phyloP scores from a whole-genome alignment of 2,888 invertebrate species.

The Diarsia brunnea region DNA sequence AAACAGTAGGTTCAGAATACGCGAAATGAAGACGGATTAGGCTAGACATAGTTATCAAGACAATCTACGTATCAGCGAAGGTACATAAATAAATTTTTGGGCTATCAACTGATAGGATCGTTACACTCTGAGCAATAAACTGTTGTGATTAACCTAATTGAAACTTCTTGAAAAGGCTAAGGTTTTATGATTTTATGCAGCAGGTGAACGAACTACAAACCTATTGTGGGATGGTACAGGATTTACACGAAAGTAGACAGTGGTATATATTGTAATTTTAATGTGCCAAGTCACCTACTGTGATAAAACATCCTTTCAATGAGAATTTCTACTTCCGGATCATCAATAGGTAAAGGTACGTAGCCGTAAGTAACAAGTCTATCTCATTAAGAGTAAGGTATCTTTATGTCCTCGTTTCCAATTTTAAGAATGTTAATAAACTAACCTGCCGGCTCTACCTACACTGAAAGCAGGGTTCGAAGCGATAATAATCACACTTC shows the following conservation, averaged over 20 bases:
- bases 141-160: conserved; percentile 9
- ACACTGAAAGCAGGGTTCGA: not conserved
- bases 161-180: conserved; percentile 28
- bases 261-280: not conserved
- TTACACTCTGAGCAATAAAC: conserved; percentile 29
- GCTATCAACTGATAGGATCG: conserved; percentile 28
- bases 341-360: not conserved
- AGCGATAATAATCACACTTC: not conserved
- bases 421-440: not conserved
- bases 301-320: not conserved
- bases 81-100: conserved; percentile 17
- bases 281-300: not conserved
- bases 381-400: not conserved
- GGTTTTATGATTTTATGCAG: conserved; percentile 9
- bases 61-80: not conserved
- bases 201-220: conserved; percentile 9
- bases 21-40: conserved; percentile 41
- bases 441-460: not conserved
- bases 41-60: conserved; percentile 27
- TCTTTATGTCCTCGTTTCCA: not conserved
- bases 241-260: not conserved
- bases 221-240: not conserved
- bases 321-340: not conserved
- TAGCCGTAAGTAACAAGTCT: not conserved
- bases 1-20: conserved; percentile 15